phyloP scores from a whole-genome alignment of 2,113 vertebrate genomes.

The Cygnus buccinator region DNA sequence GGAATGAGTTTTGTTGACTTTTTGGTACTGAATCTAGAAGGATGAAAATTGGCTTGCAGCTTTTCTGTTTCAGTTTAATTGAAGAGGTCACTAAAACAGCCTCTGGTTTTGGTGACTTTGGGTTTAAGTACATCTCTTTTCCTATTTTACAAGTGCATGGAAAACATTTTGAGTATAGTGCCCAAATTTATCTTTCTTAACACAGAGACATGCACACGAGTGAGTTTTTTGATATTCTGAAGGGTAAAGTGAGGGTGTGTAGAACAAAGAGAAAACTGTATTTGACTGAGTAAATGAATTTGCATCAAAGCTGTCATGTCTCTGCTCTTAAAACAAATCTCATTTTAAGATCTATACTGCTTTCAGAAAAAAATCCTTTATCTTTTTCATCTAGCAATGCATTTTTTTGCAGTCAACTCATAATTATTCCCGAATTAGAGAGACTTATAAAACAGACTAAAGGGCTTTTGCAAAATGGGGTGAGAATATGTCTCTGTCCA shows the following conservation, averaged over 20 bases:
- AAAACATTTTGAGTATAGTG: background rate
- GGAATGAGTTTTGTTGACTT: background rate
- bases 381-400: background rate
- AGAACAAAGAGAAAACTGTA: background rate
- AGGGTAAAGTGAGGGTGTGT: background rate
- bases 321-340: background rate
- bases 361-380: background rate
- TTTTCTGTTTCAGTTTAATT: background rate
- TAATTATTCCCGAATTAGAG: background rate
- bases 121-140: background rate
- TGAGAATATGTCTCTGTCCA: background rate
- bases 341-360: too few relatives aligned
- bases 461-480: background rate
- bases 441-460: background rate
- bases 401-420: background rate
- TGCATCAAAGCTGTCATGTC: background rate
- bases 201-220: fast-evolving
- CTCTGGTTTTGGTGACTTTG: background rate
- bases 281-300: background rate
- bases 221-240: background rate
- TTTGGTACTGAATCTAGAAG: background rate
- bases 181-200: background rate
- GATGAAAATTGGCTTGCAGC: background rate
- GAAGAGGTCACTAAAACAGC: background rate
- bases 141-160: background rate